Conservation (phyloP, 2,797 vertebrate genomes). For the Rhyacichthys aspro region DNA sequence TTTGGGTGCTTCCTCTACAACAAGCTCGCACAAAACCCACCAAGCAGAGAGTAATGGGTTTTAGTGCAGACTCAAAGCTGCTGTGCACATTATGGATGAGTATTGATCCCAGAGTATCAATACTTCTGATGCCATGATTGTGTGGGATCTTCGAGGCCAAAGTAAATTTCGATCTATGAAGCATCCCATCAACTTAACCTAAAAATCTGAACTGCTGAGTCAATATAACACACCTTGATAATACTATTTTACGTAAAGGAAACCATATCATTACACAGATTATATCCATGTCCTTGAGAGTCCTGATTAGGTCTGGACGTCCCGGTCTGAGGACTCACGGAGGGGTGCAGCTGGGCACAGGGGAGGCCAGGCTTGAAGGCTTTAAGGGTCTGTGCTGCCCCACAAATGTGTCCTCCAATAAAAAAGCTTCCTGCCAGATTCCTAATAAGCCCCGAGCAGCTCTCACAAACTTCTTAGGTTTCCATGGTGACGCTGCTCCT, state of each 20-base stretch:
- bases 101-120: neutral
- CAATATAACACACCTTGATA: no score
- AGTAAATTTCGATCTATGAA: no score
- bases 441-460: slow-evolving; percentile 54
- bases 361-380: slow-evolving; percentile 19
- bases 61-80: no score
- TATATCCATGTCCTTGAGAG: slow-evolving; percentile 26
- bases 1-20: slow-evolving; percentile 53
- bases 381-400: slow-evolving; percentile 40
- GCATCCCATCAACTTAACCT: neutral
- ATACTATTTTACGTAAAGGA: no score
- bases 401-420: slow-evolving; percentile 54
- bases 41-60: neutral
- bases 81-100: neutral
- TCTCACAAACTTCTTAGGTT: slow-evolving; percentile 47
- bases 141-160: neutral
- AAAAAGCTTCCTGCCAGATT: slow-evolving; percentile 69
- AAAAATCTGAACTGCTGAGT: neutral
- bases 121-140: neutral
- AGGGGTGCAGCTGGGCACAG: slow-evolving; percentile 20
- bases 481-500: slow-evolving; percentile 48
- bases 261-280: no score
- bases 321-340: slow-evolving; percentile 24
- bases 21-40: slow-evolving; percentile 45
- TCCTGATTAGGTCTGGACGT: slow-evolving; percentile 27